Conservation (phyloP, 1,140 invertebrate species). For the Habropoda laboriosa region DNA sequence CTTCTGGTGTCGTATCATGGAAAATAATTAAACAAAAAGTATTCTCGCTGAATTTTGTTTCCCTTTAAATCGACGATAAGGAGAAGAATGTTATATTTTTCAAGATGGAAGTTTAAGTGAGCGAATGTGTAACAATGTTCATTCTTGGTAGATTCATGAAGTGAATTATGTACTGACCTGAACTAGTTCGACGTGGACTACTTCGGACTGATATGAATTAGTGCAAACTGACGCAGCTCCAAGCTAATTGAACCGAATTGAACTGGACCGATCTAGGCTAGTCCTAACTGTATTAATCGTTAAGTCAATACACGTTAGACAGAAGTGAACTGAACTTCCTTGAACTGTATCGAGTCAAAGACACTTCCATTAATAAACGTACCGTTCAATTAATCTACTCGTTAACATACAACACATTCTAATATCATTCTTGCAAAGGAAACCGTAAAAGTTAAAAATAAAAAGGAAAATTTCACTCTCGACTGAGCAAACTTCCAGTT, state of each 20-base stretch:
- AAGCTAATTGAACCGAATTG: background rate
- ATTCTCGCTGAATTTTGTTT: too few relatives aligned
- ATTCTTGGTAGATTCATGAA: background rate
- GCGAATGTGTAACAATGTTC: too few relatives aligned
- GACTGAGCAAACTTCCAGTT: too few relatives aligned
- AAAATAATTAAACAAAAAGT: too few relatives aligned
- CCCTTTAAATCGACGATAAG: too few relatives aligned
- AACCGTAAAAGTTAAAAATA: too few relatives aligned
- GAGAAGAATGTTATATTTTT: too few relatives aligned
- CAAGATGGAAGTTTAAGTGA: too few relatives aligned
- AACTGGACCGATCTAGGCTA: background rate
- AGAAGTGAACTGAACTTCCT: background rate
- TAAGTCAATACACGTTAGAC: background rate
- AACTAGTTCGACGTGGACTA: background rate
- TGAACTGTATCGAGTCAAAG: background rate
- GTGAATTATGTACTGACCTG: background rate
- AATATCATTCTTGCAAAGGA: too few relatives aligned
- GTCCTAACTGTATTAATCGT: conserved; percentile 7
- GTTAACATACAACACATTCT: too few relatives aligned
- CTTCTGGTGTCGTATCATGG: too few relatives aligned
- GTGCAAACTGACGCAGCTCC: background rate
- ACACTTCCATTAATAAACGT: background rate
- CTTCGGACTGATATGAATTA: background rate
- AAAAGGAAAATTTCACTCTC: too few relatives aligned
- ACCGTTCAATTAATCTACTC: background rate